phyloP scores from a whole-genome alignment of 2,113 vertebrate genomes.

The Burhinus bistriatus region DNA sequence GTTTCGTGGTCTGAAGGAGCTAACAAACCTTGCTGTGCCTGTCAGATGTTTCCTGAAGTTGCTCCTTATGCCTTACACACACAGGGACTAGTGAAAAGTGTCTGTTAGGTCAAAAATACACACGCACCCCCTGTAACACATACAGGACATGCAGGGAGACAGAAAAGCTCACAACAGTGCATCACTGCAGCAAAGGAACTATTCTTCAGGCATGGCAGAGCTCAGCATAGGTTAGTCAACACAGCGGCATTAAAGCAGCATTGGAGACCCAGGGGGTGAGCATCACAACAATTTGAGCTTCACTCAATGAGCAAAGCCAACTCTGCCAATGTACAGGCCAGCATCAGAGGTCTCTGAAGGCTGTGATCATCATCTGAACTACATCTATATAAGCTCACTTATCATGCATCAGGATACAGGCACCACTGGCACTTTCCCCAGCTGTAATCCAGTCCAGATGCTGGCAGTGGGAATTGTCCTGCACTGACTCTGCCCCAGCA shows the following conservation, averaged over 20 bases:
- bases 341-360: not conserved
- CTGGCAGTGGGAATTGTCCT: not conserved
- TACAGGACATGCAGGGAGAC: not conserved
- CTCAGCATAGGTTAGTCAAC: not conserved
- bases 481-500: not conserved
- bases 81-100: not conserved
- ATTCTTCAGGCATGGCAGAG: not conserved
- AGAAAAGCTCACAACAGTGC: not conserved
- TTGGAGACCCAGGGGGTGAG: not conserved
- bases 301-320: not conserved
- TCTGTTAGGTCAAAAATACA: not conserved
- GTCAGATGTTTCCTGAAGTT: not conserved
- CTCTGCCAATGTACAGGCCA: not conserved
- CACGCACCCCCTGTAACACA: not conserved
- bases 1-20: not conserved
- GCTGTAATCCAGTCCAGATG: not conserved
- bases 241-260: not conserved
- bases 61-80: not conserved
- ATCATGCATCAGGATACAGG: not conserved
- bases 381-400: not conserved
- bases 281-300: not conserved
- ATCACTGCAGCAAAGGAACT: not conserved
- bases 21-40: not conserved
- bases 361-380: not conserved
- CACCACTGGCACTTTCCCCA: not conserved